phyloP scores from a whole-genome alignment of 2,888 invertebrate genomes.

The Oligia strigilis region DNA sequence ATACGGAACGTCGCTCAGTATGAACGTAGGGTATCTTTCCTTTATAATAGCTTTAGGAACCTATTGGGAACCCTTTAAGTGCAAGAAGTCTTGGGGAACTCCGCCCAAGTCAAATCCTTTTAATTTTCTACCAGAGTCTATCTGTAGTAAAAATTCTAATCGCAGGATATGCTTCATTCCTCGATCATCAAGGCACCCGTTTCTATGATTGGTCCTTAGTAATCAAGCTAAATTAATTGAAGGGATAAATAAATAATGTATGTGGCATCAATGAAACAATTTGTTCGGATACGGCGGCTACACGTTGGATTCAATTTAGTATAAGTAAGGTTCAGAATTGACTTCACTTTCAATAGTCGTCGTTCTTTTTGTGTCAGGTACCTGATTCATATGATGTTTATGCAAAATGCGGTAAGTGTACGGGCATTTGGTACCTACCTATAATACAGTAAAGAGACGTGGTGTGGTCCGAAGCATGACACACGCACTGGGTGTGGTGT shows the following conservation, averaged over 20 bases:
- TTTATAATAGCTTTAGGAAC: no score
- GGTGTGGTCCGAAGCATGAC: neutral
- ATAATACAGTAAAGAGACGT: neutral
- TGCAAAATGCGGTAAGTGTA: neutral
- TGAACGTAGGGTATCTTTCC: no score
- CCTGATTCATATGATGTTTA: neutral
- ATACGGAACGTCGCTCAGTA: no score
- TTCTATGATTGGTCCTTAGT: constrained; percentile 36
- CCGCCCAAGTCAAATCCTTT: neutral
- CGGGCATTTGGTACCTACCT: neutral
- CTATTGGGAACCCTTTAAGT: neutral
- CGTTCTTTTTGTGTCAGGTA: neutral
- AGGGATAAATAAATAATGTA: constrained; percentile 57
- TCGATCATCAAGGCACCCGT: constrained; percentile 9
- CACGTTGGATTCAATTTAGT: constrained; percentile 8
- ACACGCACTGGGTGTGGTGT: neutral
- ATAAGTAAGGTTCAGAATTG: neutral
- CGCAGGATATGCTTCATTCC: neutral
- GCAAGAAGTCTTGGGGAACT: neutral
- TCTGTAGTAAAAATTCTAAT: constrained; percentile 1
- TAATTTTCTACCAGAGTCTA: constrained; percentile 4
- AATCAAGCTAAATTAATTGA: constrained; percentile 55
- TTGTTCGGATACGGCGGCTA: neutral
- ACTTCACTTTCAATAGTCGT: neutral
- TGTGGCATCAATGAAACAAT: constrained; percentile 35